Evolutionary conservation across 2,797 vertebrate genomes (phyloP).

Genomic region (Lemur catta): DNA sequence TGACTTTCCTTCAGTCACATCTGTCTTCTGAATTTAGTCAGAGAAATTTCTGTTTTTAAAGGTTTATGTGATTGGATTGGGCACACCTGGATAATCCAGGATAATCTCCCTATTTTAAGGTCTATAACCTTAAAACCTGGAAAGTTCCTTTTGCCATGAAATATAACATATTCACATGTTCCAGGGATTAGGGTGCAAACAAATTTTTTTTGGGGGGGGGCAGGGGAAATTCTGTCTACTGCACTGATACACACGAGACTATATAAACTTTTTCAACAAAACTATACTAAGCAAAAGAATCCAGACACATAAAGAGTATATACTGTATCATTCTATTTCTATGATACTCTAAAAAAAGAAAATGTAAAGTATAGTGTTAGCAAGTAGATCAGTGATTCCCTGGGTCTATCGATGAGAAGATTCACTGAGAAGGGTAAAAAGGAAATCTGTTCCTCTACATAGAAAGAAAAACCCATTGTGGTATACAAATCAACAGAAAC

Average conservation of each 20-base stretch:
- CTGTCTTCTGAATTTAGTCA: background rate
- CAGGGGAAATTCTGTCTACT: background rate
- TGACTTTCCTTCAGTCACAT: background rate
- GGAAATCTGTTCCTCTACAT: background rate
- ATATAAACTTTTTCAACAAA: background rate
- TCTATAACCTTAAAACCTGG: background rate
- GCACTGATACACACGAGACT: background rate
- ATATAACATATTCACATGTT: background rate
- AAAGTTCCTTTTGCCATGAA: background rate
- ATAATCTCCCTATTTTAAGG: background rate
- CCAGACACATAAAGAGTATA: background rate
- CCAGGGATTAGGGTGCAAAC: background rate
- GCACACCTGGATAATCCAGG: background rate
- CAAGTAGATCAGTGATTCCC: background rate
- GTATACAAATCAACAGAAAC: background rate
- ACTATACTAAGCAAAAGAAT: background rate
- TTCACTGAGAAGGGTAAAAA: background rate
- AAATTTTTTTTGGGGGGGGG: background rate
- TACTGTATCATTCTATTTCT: background rate
- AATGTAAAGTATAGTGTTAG: background rate
- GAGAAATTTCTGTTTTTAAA: background rate
- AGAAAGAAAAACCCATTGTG: background rate
- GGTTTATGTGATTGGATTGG: background rate
- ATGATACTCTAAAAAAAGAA: background rate
- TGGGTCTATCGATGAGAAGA: background rate